phyloP scores from a whole-genome alignment of 92 coral and sea anemone species.

The Zoanthus solanderi region DNA sequence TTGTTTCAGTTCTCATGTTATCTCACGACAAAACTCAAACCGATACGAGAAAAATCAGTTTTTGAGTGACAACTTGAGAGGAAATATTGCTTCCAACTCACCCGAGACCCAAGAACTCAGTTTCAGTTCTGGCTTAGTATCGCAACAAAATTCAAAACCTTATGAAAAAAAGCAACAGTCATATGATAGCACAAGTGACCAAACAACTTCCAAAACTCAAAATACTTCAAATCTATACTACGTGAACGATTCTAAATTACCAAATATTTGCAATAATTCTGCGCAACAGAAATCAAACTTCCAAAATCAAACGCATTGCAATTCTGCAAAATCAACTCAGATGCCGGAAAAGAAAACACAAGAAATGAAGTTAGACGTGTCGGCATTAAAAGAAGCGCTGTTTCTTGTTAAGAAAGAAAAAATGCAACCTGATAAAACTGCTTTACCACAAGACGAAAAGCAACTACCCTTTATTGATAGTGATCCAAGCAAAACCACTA shows the following conservation, averaged over 20 bases:
- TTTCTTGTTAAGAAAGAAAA: constrained; percentile 1
- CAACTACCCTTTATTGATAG: neutral
- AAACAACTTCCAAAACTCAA: neutral
- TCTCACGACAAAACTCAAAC: too few relatives aligned
- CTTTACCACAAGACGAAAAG: neutral
- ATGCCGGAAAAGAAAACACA: neutral
- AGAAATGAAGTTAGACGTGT: neutral
- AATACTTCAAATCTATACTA: neutral
- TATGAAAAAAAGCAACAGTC: neutral
- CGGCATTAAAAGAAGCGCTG: constrained; percentile 28
- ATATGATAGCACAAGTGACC: neutral
- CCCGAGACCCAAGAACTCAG: neutral
- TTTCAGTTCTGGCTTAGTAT: neutral
- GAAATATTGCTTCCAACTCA: too few relatives aligned
- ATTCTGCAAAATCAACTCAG: neutral
- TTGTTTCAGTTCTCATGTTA: neutral
- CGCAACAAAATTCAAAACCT: constrained; percentile 5
- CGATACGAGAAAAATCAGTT: too few relatives aligned
- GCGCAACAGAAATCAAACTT: neutral
- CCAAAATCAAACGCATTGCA: neutral
- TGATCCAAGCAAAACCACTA: neutral
- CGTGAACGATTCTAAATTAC: neutral
- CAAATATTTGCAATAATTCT: neutral
- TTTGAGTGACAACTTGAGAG: too few relatives aligned
- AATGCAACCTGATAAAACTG: neutral